Percentiles rank a stretch among this genome's conserved stretches.
Evolutionary conservation across 2,113 vertebrate genomes (phyloP).

Genomic region (Apistogramma diplotaenia): DNA sequence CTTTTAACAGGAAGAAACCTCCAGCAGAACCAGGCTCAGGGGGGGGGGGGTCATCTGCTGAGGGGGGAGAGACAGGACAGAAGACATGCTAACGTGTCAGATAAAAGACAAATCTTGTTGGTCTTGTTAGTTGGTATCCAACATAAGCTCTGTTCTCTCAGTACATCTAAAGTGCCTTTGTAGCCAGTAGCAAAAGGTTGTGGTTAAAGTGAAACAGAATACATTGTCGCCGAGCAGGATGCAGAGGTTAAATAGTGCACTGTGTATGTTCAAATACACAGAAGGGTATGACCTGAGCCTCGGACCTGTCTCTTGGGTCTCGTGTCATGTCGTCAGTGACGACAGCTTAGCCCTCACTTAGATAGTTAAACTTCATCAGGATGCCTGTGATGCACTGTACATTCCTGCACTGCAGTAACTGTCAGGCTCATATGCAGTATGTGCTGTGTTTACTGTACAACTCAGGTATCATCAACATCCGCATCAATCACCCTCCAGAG

Average conservation of each 20-base stretch:
- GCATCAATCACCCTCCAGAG: slow-evolving; percentile 96
- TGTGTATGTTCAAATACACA: no score
- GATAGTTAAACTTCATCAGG: not conserved
- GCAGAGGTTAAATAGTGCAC: no score
- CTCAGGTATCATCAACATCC: slow-evolving; percentile 93
- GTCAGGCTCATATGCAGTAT: not conserved
- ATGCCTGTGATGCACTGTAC: not conserved
- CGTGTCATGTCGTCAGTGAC: not conserved
- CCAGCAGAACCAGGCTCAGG: no score
- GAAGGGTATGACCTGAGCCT: no score
- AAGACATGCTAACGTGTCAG: no score
- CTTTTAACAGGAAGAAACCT: no score
- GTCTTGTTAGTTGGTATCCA: not conserved
- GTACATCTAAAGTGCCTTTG: not conserved
- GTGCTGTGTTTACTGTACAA: slow-evolving; percentile 59
- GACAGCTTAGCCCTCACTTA: not conserved
- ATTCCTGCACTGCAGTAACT: not conserved
- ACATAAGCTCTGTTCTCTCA: no score
- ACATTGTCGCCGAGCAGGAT: no score
- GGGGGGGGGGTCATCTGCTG: no score
- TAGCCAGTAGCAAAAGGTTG: not conserved
- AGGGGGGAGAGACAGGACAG: no score
- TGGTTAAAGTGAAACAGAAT: not conserved
- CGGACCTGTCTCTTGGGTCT: no score
- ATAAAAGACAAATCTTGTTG: not conserved